Conservation (phyloP, 2,888 invertebrate species). For the Napeogenes sylphis region DNA sequence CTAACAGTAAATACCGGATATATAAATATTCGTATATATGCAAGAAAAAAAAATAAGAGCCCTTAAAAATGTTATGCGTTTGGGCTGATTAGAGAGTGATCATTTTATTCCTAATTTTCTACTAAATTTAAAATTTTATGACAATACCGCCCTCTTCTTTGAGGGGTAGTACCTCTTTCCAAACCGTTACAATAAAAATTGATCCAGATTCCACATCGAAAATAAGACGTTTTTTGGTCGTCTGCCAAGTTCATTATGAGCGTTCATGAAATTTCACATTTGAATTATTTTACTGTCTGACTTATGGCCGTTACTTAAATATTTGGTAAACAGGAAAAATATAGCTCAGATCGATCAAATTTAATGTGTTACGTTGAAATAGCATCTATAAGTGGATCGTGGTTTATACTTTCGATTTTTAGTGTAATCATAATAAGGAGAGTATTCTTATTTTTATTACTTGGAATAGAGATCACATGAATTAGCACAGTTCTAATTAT, state of each 20-base stretch:
- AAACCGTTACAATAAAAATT: slow-evolving; percentile 75
- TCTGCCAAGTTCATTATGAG: slow-evolving; percentile 78
- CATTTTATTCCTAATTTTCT: no score
- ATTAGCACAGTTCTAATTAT: slow-evolving; percentile 26
- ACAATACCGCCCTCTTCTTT: slow-evolving; percentile 48
- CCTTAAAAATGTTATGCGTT: no score
- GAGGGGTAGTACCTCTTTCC: slow-evolving; percentile 64
- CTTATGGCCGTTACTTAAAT: slow-evolving; percentile 78
- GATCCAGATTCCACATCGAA: slow-evolving; percentile 78
- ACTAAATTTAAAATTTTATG: no score
- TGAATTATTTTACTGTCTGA: slow-evolving; percentile 79
- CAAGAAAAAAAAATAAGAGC: neutral
- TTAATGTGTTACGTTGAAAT: slow-evolving; percentile 69
- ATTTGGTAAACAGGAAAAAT: slow-evolving; percentile 78
- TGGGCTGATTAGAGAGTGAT: no score
- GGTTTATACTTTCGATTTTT: slow-evolving; percentile 37
- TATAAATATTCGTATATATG: neutral
- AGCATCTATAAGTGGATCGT: slow-evolving; percentile 67
- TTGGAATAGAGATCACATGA: no score
- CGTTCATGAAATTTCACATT: slow-evolving; percentile 79
- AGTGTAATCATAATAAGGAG: slow-evolving; percentile 9
- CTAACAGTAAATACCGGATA: neutral
- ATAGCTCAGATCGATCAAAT: slow-evolving; percentile 76
- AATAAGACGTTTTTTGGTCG: slow-evolving; percentile 78
- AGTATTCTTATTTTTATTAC: neutral